These are phyloP conservation scores for Puma concolor DNA, from an alignment of 2,113 vertebrate species.

Conservation along the genomic window DNA sequence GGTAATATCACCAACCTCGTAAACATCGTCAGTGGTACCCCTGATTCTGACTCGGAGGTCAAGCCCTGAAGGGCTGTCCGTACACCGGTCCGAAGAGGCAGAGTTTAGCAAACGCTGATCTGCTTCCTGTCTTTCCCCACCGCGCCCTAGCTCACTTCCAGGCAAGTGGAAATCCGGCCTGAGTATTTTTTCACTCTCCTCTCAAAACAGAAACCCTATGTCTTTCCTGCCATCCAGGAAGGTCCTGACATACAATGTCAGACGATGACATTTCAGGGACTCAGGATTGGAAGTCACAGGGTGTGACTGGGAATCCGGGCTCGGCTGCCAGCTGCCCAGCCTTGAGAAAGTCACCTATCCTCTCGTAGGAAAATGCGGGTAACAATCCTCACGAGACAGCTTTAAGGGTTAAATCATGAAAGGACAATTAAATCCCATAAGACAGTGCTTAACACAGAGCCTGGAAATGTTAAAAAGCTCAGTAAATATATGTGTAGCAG, in stretches of 20 bases:
- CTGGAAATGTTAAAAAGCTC: neutral
- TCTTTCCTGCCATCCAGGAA: neutral
- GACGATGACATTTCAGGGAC: neutral
- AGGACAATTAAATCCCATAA: neutral
- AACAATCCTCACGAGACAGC: neutral
- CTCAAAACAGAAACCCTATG: neutral
- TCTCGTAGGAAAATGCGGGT: neutral
- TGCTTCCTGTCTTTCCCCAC: neutral
- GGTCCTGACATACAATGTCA: neutral
- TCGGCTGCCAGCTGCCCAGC: too few relatives aligned
- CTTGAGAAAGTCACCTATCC: neutral
- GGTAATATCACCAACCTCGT: neutral
- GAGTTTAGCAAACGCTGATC: accelerated
- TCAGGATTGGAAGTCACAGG: neutral
- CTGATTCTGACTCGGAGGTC: neutral
- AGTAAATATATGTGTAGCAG: neutral
- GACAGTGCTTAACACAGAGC: neutral
- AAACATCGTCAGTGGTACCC: accelerated
- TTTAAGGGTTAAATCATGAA: neutral
- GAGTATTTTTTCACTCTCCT: neutral
- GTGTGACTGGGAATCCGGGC: neutral
- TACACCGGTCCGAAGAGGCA: accelerated
- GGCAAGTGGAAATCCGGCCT: neutral
- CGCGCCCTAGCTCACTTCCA: neutral
- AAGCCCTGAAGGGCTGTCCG: neutral